A percentile compares a stretch with the other conserved stretches of the same genome.
Evolutionary conservation across 2,888 invertebrate genomes (phyloP).

Genomic region (Eristalis tenax): DNA sequence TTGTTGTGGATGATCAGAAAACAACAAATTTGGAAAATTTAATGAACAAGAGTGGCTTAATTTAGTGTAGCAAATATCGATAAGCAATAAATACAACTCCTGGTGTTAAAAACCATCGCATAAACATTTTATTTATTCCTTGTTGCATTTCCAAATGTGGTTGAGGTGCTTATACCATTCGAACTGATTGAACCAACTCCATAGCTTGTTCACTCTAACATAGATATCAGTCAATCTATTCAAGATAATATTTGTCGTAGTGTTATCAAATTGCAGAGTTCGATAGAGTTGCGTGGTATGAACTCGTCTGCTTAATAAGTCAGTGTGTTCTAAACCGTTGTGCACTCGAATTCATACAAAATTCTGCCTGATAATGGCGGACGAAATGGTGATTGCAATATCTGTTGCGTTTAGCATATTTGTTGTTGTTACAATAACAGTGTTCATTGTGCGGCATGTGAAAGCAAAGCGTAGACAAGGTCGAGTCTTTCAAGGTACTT

Average conservation of each 20-base stretch:
- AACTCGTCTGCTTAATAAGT: not conserved
- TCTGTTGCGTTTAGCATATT: conserved; percentile 24
- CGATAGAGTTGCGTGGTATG: not conserved
- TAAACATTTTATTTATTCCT: not conserved
- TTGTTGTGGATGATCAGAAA: no score
- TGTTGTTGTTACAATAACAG: conserved; percentile 26
- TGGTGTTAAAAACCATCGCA: not conserved
- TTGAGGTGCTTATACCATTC: not conserved
- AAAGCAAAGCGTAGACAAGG: conserved; percentile 8
- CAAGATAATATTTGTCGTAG: conserved; percentile 10
- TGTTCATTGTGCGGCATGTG: not conserved
- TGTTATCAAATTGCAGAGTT: not conserved
- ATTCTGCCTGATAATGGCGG: not conserved
- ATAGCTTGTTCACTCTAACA: not conserved
- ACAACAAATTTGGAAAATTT: no score
- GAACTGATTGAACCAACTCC: not conserved
- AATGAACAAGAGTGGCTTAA: no score
- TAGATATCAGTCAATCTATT: conserved; percentile 4
- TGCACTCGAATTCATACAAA: not conserved
- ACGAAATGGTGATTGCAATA: conserved; percentile 2
- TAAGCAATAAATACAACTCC: not conserved
- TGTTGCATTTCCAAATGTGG: not conserved
- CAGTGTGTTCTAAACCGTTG: conserved; percentile 2
- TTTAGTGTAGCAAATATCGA: not conserved
- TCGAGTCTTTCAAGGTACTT: conserved; percentile 37